phyloP scores from a whole-genome alignment of 2,888 invertebrate species.

The Villa cingulata region DNA sequence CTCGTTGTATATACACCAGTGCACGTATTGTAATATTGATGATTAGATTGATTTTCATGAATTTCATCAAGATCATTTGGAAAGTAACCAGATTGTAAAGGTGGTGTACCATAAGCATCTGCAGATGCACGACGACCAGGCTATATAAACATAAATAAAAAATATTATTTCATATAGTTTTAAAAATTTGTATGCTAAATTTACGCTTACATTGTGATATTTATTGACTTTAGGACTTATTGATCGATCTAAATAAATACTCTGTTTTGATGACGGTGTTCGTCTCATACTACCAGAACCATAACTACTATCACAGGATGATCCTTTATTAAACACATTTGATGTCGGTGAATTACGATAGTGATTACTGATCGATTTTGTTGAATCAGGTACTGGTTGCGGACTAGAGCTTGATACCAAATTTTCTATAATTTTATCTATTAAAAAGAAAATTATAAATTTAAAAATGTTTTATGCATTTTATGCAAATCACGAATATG shows the following conservation, averaged over 20 bases:
- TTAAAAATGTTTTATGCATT: not conserved
- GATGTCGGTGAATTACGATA: constrained; percentile 25
- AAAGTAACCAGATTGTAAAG: constrained; percentile 25
- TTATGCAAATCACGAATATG: no score
- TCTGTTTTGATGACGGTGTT: constrained; percentile 28
- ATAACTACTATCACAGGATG: constrained; percentile 26
- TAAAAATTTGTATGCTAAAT: no score
- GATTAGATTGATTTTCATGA: constrained; percentile 31
- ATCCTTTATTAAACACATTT: constrained; percentile 17
- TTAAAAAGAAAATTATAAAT: not conserved
- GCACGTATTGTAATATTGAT: constrained; percentile 32
- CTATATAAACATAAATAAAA: constrained; percentile 15
- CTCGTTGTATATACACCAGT: constrained; percentile 26
- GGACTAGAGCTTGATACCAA: constrained; percentile 26
- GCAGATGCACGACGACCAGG: constrained; percentile 26
- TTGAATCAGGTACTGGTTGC: constrained; percentile 31
- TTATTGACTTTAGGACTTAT: constrained; percentile 30
- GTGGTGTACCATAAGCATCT: constrained; percentile 28
- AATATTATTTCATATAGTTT: not conserved
- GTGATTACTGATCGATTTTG: constrained; percentile 26
- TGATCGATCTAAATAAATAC: constrained; percentile 26
- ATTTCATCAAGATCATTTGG: constrained; percentile 37
- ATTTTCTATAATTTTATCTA: constrained; percentile 22
- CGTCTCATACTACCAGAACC: constrained; percentile 28
- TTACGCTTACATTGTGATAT: constrained; percentile 25